Conservation (phyloP, 2,888 invertebrate species). For the Drosophila leonis region DNA sequence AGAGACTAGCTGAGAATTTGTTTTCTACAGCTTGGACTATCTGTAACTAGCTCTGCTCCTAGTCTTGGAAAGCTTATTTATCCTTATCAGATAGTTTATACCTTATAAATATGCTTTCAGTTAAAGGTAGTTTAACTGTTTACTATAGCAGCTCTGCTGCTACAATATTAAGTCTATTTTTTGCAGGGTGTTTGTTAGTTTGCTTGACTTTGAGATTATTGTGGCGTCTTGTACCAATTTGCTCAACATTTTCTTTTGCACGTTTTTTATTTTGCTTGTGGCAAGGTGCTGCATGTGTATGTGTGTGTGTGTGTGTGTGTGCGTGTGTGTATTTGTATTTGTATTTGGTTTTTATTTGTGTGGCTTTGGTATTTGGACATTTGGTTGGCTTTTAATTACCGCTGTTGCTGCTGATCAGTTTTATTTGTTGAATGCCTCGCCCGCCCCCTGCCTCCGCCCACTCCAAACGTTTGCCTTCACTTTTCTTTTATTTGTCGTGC, state of each 20-base stretch:
- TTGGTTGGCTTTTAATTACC: conserved; percentile 81
- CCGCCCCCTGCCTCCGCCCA: background rate
- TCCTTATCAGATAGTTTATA: too few relatives aligned
- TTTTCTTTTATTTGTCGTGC: conserved; percentile 49
- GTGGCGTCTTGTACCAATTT: conserved; percentile 27
- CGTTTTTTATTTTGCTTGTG: conserved; percentile 3
- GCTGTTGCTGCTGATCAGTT: conserved; percentile 66
- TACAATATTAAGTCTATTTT: background rate
- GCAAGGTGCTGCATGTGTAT: background rate
- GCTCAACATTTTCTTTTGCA: conserved; percentile 38
- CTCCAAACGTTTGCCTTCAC: background rate
- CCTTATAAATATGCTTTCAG: too few relatives aligned
- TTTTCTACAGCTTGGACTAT: too few relatives aligned
- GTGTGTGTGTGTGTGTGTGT: conserved; percentile 3
- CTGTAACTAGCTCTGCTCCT: too few relatives aligned
- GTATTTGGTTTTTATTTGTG: conserved; percentile 53
- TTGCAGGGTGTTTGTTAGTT: conserved; percentile 23
- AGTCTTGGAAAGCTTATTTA: too few relatives aligned
- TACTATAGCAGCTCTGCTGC: background rate
- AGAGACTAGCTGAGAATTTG: background rate
- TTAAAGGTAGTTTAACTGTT: too few relatives aligned
- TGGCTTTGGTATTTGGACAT: conserved; percentile 74
- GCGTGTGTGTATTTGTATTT: conserved; percentile 23
- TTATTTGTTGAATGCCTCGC: conserved; percentile 58
- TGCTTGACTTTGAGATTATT: background rate